Conservation (phyloP, 1,140 invertebrate genomes). For the Trichogramma pretiosum region DNA sequence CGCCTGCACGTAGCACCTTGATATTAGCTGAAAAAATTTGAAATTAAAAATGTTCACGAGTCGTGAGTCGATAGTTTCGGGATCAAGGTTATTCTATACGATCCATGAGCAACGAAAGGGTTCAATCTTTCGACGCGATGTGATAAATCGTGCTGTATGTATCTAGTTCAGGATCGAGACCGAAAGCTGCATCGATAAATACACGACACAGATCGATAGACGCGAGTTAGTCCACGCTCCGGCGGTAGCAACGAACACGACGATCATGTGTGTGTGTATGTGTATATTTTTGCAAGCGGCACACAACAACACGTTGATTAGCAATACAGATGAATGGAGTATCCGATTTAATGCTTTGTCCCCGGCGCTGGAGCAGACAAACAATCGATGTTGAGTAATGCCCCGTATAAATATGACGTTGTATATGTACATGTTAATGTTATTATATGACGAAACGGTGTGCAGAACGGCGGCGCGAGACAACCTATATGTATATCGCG, state of each 20-base stretch:
- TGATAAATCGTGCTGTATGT: too few species aligned
- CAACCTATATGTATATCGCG: slow-evolving; percentile 8
- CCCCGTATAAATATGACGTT: slow-evolving; percentile 6
- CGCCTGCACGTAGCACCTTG: too few species aligned
- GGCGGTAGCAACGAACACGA: background rate
- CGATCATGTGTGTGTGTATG: background rate
- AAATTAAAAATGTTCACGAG: too few species aligned
- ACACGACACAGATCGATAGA: background rate
- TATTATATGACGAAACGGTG: slow-evolving; percentile 9
- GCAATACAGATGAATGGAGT: slow-evolving; percentile 5
- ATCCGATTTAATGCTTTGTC: slow-evolving; percentile 12
- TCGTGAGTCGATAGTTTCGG: too few species aligned
- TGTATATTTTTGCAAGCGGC: background rate
- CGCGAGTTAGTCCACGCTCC: background rate
- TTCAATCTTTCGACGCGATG: too few species aligned
- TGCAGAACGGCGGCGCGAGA: slow-evolving; percentile 13
- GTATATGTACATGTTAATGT: background rate
- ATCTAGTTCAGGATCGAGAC: background rate
- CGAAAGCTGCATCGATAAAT: background rate
- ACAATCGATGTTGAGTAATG: slow-evolving; percentile 14
- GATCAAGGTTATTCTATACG: too few species aligned
- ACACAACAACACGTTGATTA: background rate
- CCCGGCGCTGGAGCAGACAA: background rate
- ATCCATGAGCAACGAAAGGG: too few species aligned
- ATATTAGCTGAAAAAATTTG: too few species aligned